Evolutionary conservation across 2,113 vertebrate genomes (phyloP).

Genomic region (Psammodynastes pulverulentus): DNA sequence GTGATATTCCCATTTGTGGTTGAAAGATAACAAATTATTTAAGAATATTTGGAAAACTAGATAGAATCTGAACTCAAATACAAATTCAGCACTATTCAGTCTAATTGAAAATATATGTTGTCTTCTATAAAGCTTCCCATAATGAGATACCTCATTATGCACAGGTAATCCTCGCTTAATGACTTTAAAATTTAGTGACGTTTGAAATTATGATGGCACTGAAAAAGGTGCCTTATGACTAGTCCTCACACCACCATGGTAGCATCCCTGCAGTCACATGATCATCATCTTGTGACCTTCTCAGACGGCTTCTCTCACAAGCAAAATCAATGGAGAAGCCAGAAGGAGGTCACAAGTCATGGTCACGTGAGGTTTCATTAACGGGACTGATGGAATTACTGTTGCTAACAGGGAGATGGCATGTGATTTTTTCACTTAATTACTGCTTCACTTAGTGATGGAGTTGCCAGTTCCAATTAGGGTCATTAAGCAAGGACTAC

Average conservation of each 20-base stretch:
- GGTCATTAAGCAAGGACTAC: background rate
- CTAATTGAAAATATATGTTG: background rate
- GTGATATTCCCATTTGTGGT: background rate
- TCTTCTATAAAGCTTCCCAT: too few species aligned
- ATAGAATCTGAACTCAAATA: background rate
- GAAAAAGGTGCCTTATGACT: background rate
- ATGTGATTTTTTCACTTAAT: background rate
- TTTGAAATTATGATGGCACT: background rate
- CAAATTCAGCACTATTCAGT: background rate
- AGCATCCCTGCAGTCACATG: background rate
- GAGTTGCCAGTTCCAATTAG: background rate
- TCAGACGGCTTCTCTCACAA: background rate
- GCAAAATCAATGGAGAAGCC: background rate
- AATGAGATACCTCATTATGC: background rate
- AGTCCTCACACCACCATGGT: background rate
- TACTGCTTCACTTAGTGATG: background rate
- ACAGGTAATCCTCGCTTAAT: background rate
- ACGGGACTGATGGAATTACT: background rate
- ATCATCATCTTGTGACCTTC: background rate
- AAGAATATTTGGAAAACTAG: background rate
- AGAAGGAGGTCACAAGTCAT: background rate
- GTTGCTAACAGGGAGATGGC: background rate
- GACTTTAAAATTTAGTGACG: background rate
- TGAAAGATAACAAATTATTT: background rate
- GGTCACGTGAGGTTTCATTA: background rate